A percentile compares a stretch with the other conserved stretches of the same genome.
phyloP scores from a whole-genome alignment of 2,797 vertebrate genomes.

The Euphonia xanthogaster region DNA sequence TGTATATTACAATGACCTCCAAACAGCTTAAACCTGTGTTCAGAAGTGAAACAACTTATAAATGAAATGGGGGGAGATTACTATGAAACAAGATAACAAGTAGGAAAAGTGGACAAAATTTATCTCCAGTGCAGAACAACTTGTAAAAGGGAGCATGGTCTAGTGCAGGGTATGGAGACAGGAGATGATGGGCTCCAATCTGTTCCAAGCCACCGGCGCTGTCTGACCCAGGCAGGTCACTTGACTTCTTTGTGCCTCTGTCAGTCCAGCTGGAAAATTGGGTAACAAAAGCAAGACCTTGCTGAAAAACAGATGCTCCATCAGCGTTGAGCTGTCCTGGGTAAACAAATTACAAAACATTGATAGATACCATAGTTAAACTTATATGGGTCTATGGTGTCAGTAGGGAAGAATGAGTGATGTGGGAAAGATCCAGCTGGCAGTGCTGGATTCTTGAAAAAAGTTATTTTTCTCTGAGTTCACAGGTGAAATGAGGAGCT shows the following conservation, averaged over 20 bases:
- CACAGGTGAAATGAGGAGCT: neutral
- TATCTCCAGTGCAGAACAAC: conserved; percentile 9
- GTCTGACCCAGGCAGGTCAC: conserved; percentile 56
- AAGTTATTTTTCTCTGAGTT: neutral
- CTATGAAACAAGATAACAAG: neutral
- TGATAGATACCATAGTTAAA: conserved; percentile 41
- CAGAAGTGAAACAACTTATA: neutral
- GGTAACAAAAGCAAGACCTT: conserved; percentile 67
- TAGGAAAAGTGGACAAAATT: neutral
- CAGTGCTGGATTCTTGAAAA: neutral
- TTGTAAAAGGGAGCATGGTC: neutral
- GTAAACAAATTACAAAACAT: conserved; percentile 54
- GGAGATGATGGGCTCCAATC: conserved; percentile 39
- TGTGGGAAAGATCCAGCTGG: neutral
- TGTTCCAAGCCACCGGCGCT: conserved; percentile 52
- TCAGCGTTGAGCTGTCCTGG: conserved; percentile 53
- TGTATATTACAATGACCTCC: neutral
- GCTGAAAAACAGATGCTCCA: conserved; percentile 53
- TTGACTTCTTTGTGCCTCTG: conserved; percentile 66
- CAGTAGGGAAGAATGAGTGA: neutral
- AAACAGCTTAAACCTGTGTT: neutral
- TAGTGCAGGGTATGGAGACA: neutral
- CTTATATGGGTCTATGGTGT: neutral
- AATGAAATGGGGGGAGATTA: neutral
- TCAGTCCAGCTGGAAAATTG: conserved; percentile 74